These are phyloP conservation scores for Cotesia vestalis DNA, from an alignment of 1,140 invertebrate species.

Conservation along the genomic window DNA sequence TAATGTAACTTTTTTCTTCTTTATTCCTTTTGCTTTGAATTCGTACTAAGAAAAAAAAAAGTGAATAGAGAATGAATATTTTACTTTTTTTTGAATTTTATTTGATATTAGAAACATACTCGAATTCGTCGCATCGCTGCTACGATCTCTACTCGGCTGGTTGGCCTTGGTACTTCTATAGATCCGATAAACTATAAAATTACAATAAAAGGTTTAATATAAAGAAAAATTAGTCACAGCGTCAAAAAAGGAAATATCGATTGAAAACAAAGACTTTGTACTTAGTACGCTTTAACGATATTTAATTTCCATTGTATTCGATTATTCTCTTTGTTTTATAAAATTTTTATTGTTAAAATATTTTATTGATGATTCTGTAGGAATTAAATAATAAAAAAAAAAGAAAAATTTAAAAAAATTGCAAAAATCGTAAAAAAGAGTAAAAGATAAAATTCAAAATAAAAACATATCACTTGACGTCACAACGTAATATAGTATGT, in stretches of 20 bases:
- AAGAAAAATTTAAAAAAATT: too few relatives aligned
- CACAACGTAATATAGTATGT: conserved; percentile 29
- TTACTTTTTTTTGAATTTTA: conserved; percentile 1
- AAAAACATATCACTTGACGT: conserved; percentile 42
- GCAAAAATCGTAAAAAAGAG: too few relatives aligned
- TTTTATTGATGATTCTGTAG: too few relatives aligned
- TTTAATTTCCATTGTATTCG: not conserved
- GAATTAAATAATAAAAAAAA: too few relatives aligned
- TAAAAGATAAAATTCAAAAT: too few relatives aligned
- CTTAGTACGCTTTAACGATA: not conserved
- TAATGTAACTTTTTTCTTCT: conserved; percentile 96
- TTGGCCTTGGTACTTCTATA: conserved; percentile 94
- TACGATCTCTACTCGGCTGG: conserved; percentile 96
- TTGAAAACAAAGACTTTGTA: not conserved
- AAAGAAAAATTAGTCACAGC: conserved; percentile 32
- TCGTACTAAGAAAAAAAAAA: conserved; percentile 84
- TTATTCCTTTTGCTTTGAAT: conserved; percentile 96
- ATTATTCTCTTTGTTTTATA: too few relatives aligned
- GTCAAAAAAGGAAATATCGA: not conserved
- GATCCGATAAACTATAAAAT: conserved; percentile 94
- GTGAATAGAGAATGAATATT: conserved; percentile 31
- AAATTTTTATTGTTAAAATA: too few relatives aligned
- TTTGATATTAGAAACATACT: conserved; percentile 72
- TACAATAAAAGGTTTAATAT: conserved; percentile 35
- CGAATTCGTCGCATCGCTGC: conserved; percentile 97